Conservation (phyloP, 2,113 vertebrate species). For the Poeciliopsis occidentalis region DNA sequence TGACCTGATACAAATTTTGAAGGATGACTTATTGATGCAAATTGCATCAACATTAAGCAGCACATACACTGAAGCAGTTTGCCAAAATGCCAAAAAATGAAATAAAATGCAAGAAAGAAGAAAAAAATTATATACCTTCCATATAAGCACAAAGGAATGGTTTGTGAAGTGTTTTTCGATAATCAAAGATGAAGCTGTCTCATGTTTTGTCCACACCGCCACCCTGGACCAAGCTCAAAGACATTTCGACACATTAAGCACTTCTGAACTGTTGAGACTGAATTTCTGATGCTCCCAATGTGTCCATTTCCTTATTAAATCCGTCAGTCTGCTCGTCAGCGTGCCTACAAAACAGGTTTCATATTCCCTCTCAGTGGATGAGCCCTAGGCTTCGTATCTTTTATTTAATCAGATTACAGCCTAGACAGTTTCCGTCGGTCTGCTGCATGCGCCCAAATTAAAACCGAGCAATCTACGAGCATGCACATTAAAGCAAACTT, state of each 20-base stretch:
- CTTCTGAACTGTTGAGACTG: slow-evolving; percentile 8
- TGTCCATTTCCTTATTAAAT: slow-evolving; percentile 36
- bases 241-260: slow-evolving; percentile 8
- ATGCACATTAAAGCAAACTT: slow-evolving; percentile 31
- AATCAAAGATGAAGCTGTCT: slow-evolving; percentile 29
- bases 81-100: slow-evolving; percentile 23
- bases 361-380: slow-evolving; percentile 20
- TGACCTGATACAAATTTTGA: slow-evolving; percentile 37
- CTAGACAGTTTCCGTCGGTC: slow-evolving; percentile 17
- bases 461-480: slow-evolving; percentile 16
- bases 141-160: not conserved
- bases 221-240: slow-evolving; percentile 10
- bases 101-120: slow-evolving; percentile 22
- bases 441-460: slow-evolving; percentile 23
- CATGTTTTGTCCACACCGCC: slow-evolving; percentile 7
- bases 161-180: not conserved
- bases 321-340: slow-evolving; percentile 18
- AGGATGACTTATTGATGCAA: slow-evolving; percentile 36
- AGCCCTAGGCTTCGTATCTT: slow-evolving; percentile 17
- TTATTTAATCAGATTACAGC: slow-evolving; percentile 42
- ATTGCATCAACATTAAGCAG: slow-evolving; percentile 24
- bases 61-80: not conserved
- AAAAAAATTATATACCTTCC: slow-evolving; percentile 6
- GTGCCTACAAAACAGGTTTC: slow-evolving; percentile 36
- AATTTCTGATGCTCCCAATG: slow-evolving; percentile 26